A percentile compares a stretch with the other conserved stretches of the same genome.
Evolutionary conservation across 2,113 vertebrate genomes (phyloP).

Genomic region (Phyllopteryx taeniolatus): DNA sequence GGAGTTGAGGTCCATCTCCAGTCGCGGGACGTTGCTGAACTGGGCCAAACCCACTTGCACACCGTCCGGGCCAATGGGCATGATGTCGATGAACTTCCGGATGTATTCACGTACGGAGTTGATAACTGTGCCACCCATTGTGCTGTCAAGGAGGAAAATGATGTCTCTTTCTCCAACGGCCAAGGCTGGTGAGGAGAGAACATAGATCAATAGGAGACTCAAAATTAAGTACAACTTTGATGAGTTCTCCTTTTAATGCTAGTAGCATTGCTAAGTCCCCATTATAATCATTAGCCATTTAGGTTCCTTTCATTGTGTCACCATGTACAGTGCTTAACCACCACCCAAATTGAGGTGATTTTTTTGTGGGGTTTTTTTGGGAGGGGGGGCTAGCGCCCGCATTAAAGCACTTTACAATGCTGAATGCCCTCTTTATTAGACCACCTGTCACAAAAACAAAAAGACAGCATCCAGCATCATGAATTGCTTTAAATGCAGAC

Average conservation of each 20-base stretch:
- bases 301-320: neutral
- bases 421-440: neutral
- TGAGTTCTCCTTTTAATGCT: neutral
- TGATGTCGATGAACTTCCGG: conserved; percentile 75
- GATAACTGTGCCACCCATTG: conserved; percentile 74
- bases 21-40: conserved; percentile 73
- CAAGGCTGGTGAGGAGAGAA: conserved; percentile 73
- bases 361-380: neutral
- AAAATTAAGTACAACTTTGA: neutral
- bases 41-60: conserved; percentile 86
- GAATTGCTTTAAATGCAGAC: neutral
- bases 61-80: conserved; percentile 84
- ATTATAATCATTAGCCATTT: neutral
- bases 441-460: neutral
- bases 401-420: neutral
- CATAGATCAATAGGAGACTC: conserved; percentile 6
- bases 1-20: conserved; percentile 83
- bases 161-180: conserved; percentile 88
- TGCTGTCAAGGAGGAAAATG: conserved; percentile 92
- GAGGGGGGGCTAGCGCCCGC: neutral
- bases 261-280: neutral
- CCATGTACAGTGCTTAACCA: neutral
- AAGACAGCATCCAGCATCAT: neutral
- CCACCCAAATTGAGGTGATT: neutral
- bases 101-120: conserved; percentile 81